phyloP scores from a whole-genome alignment of 2,888 invertebrate species.

The Neoitamus cyanurus region DNA sequence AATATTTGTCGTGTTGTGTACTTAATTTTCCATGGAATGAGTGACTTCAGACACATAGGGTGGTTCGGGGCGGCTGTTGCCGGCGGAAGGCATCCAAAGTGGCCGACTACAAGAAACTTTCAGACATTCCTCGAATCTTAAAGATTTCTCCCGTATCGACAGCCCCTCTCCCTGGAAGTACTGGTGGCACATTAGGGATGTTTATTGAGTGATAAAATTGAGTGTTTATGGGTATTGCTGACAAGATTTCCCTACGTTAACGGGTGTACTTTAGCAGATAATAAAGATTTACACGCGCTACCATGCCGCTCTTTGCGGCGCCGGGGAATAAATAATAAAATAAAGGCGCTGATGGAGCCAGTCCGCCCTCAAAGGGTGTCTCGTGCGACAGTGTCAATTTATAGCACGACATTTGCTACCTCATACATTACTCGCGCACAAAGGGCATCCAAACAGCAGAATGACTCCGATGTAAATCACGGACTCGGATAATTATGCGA shows the following conservation, averaged over 20 bases:
- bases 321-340: slow-evolving; percentile 33
- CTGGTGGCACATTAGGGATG: slow-evolving; percentile 48
- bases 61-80: neutral
- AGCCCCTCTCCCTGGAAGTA: slow-evolving; percentile 8
- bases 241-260: slow-evolving; percentile 49
- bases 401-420: neutral
- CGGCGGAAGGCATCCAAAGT: neutral
- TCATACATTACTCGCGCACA: neutral
- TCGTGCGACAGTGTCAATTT: slow-evolving; percentile 18
- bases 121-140: slow-evolving; percentile 39
- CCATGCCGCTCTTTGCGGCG: neutral
- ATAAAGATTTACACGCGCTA: slow-evolving; percentile 42
- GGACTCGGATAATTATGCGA: neutral
- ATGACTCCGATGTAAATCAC: neutral
- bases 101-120: slow-evolving; percentile 46
- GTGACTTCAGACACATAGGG: neutral
- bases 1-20: slow-evolving; percentile 22
- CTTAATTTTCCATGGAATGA: neutral
- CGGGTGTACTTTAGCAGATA: slow-evolving; percentile 36
- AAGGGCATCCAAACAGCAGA: neutral
- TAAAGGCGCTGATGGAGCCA: neutral
- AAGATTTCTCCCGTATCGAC: slow-evolving; percentile 38
- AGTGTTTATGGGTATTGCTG: slow-evolving; percentile 52
- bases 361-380: neutral
- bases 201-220: slow-evolving; percentile 53